Conservation (phyloP, 2,888 invertebrate genomes). For the Spilosoma lubricipeda region DNA sequence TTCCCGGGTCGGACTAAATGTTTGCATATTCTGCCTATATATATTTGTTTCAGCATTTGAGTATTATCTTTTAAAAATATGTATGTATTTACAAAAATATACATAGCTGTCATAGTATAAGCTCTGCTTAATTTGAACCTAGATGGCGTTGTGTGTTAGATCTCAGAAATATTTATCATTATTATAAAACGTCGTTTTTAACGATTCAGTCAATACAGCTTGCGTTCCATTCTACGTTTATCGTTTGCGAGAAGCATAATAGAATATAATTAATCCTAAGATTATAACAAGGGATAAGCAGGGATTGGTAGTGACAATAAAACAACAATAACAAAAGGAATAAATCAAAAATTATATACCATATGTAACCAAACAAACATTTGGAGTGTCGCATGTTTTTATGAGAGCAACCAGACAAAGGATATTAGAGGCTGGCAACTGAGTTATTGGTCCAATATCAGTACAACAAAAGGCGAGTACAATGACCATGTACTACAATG, state of each 20-base stretch:
- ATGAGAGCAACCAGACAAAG: constrained; percentile 57
- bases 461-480: constrained; percentile 68
- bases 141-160: too few species aligned
- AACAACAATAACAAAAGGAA: constrained; percentile 8
- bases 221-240: neutral
- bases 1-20: too few species aligned
- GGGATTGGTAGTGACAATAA: neutral
- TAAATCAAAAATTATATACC: constrained; percentile 25
- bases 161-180: neutral
- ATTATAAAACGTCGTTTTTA: neutral
- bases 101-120: too few species aligned
- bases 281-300: neutral
- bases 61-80: too few species aligned
- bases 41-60: too few species aligned
- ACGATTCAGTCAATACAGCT: neutral
- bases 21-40: too few species aligned
- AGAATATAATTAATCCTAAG: neutral
- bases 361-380: constrained; percentile 20
- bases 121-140: too few species aligned
- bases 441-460: constrained; percentile 79
- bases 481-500: constrained; percentile 63
- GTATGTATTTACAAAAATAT: too few species aligned
- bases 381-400: constrained; percentile 51
- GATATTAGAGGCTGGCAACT: constrained; percentile 63
- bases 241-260: neutral